Conservation (phyloP, 2,888 invertebrate genomes). For the Branchipolynoe longqiensis region DNA sequence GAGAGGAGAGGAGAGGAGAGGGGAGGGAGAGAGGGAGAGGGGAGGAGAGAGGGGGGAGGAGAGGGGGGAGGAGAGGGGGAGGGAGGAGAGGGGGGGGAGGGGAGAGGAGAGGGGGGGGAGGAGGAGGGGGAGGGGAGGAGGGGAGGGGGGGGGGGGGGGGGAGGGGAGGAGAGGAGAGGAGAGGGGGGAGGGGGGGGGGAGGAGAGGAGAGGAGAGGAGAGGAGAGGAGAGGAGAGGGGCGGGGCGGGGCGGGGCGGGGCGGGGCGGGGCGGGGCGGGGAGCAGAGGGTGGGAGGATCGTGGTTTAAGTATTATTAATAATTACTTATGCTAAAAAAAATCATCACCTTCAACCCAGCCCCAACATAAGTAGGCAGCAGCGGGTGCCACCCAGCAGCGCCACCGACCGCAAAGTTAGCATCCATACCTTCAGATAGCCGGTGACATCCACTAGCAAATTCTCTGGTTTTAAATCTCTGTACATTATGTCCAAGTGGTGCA, state of each 20-base stretch:
- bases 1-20: background rate
- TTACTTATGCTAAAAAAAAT: conserved; percentile 35
- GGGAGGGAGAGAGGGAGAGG: background rate
- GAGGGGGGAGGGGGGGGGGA: too few relatives aligned
- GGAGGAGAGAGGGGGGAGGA: conserved; percentile 1
- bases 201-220: too few relatives aligned
- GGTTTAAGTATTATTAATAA: conserved; percentile 2
- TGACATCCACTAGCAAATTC: conserved; percentile 96
- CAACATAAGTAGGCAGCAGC: conserved; percentile 39
- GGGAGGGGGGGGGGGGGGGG: background rate
- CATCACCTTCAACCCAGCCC: conserved; percentile 51
- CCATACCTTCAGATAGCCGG: conserved; percentile 81
- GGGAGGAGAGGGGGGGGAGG: background rate
- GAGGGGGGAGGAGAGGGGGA: background rate
- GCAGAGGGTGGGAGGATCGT: conserved; percentile 3
- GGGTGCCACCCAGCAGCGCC: too few relatives aligned
- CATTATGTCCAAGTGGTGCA: conserved; percentile 99
- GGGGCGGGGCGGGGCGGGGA: too few relatives aligned
- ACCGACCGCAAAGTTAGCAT: conserved; percentile 46
- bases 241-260: too few relatives aligned
- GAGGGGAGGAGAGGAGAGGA: background rate
- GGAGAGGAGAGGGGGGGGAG: too few relatives aligned
- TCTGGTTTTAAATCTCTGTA: conserved; percentile 99
- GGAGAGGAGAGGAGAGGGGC: too few relatives aligned
- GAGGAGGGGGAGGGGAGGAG: too few relatives aligned